Percentiles rank a stretch among this genome's conserved stretches.
phyloP scores from a whole-genome alignment of 2,888 invertebrate genomes.

The Drosophila niveifrons region DNA sequence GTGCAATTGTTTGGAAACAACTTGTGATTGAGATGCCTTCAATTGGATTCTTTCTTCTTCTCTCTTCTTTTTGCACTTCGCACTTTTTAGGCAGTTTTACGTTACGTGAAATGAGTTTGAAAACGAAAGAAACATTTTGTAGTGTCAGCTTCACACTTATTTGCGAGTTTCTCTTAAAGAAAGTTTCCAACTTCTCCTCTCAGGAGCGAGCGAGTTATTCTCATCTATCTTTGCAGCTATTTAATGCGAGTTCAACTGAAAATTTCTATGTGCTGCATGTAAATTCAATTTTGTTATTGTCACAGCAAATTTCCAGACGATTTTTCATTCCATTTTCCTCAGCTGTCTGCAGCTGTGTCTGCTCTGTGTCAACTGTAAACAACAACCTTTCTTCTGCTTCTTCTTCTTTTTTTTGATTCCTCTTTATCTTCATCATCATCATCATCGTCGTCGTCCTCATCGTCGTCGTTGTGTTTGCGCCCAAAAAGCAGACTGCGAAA shows the following conservation, averaged over 20 bases:
- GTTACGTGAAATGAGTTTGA: conserved; percentile 40
- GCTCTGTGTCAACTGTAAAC: conserved; percentile 78
- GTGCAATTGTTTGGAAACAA: conserved; percentile 84
- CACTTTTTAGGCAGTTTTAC: conserved; percentile 4
- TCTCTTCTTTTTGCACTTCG: neutral
- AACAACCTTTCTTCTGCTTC: conserved; percentile 49
- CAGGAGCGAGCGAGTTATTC: too few relatives aligned
- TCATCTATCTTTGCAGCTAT: neutral
- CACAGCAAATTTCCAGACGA: conserved; percentile 46
- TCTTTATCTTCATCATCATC: conserved; percentile 4
- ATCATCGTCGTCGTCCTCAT: conserved; percentile 41
- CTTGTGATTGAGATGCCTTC: conserved; percentile 70
- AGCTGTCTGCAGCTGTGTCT: conserved; percentile 75
- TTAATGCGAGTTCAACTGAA: neutral
- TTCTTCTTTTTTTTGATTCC: neutral
- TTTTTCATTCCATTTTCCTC: conserved; percentile 51
- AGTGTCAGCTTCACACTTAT: neutral
- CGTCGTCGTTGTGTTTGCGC: conserved; percentile 31
- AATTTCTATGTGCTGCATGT: conserved; percentile 12
- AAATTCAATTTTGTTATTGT: conserved; percentile 58
- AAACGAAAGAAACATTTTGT: conserved; percentile 2
- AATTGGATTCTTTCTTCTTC: neutral
- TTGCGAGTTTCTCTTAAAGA: neutral
- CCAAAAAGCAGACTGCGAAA: conserved; percentile 66
- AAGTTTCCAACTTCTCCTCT: neutral